These are phyloP conservation scores for Coenonympha glycerion DNA, from an alignment of 2,888 invertebrate species.

Conservation along the genomic window DNA sequence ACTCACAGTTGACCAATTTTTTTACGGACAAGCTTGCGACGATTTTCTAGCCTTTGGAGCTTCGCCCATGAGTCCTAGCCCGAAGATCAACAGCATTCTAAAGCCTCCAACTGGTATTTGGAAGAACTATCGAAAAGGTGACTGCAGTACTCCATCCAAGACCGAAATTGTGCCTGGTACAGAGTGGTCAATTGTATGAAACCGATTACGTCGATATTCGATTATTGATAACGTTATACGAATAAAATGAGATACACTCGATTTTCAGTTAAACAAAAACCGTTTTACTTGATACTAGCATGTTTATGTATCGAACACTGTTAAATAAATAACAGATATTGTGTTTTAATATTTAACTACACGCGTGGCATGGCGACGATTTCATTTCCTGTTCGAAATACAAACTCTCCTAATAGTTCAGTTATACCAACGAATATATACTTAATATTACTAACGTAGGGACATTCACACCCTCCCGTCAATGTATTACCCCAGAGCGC, in stretches of 20 bases:
- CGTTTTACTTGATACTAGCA: neutral
- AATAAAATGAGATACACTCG: slow-evolving; percentile 8
- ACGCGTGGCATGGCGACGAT: neutral
- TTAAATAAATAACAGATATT: slow-evolving; percentile 3
- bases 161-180: too few species aligned
- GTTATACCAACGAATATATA: too few species aligned
- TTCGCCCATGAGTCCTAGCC: too few species aligned
- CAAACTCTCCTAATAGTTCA: too few species aligned
- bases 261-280: neutral
- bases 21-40: too few species aligned
- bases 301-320: neutral
- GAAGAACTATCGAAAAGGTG: neutral
- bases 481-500: too few species aligned
- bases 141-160: neutral
- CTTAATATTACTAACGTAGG: too few species aligned
- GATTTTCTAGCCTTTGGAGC: too few species aligned
- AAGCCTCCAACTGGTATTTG: neutral
- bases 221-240: slow-evolving; percentile 13
- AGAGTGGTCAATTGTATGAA: neutral
- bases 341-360: slow-evolving; percentile 2
- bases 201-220: neutral
- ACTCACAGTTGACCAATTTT: too few species aligned
- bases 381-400: neutral
- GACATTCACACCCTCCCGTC: too few species aligned
- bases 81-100: too few species aligned